Evolutionary conservation across 2,888 invertebrate genomes (phyloP), one percentile per base, ranked within the genome.

Genomic region (Sinelater perroti): DNA sequence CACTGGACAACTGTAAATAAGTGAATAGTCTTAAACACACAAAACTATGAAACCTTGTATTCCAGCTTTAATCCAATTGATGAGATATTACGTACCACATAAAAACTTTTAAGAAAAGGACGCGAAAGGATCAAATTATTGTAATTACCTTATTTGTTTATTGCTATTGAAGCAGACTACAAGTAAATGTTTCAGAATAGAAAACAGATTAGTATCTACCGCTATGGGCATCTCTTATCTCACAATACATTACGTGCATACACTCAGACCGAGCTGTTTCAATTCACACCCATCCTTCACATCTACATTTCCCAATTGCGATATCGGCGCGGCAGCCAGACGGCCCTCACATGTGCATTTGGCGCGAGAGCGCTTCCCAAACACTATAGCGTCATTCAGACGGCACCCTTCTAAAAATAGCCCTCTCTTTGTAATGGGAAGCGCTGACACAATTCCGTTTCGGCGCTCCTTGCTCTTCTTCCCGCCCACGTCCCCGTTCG

Each of bases 301-400:
- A 47, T 47, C 35, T 47, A 21, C 47, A 47, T 47, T 47, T 47
- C 13, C 33, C 47, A 47, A 47, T 47, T 47, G 35, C 47, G 24
- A 14, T 7, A 24, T 24, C 14, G 24, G 13, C 8, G 17, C 7
- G n/a, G n/a, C n/a, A n/a, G n/a, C n/a, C n/a, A 47, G 33, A 35
- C 20, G 24, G 14, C 21, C 21, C 47, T 21, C 24, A 30, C 28
- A 10, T 47, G 24, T 47, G 20, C 11, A 1, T 20, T 2, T n/a
- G n/a, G n/a, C n/a, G n/a, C n/a, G 8, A 14, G 21, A 47, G 47
- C 13, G 47, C 28, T 33, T 21, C 31, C 24, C 33, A 47, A 47
- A 46, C 45, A 13, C 14, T 3, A 3, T 14, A 16, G 11, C 17
- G 16, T n/a, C 28, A 7, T 45, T 10, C 24, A 24, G 10, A 40